phyloP scores from a whole-genome alignment of 1,140 invertebrate genomes.

The Magallana gigas region DNA sequence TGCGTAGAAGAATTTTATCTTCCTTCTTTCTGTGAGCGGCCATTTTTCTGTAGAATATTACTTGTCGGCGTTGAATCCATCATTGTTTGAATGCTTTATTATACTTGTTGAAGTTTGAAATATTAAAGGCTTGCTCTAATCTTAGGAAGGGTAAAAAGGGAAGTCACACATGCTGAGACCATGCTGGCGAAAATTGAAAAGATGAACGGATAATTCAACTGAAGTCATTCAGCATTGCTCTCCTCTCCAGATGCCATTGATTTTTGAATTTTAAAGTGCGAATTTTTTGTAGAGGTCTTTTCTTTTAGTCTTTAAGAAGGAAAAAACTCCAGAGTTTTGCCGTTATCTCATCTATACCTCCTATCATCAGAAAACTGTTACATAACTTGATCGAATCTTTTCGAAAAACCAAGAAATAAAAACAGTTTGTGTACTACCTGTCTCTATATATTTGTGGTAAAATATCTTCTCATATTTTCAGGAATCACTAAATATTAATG shows the following conservation, averaged over 20 bases:
- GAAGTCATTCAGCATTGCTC: neutral
- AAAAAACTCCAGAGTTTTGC: neutral
- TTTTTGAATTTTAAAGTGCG: constrained; percentile 5
- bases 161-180: neutral
- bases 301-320: neutral
- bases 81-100: constrained; percentile 34
- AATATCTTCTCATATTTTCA: neutral
- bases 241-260: constrained; percentile 20
- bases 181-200: constrained; percentile 3
- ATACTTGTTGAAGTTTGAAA: constrained; percentile 34
- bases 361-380: neutral
- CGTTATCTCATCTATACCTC: constrained; percentile 4
- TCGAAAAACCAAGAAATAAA: neutral
- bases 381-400: neutral
- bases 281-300: neutral
- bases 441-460: neutral
- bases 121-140: constrained; percentile 30
- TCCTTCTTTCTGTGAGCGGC: neutral
- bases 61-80: neutral
- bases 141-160: neutral
- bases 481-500: neutral
- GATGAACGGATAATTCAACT: constrained; percentile 21
- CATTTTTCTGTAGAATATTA: constrained; percentile 18
- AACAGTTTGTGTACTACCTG: neutral
- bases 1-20: neutral